phyloP scores from a whole-genome alignment of 2,113 vertebrate genomes.

The Castor canadensis region DNA sequence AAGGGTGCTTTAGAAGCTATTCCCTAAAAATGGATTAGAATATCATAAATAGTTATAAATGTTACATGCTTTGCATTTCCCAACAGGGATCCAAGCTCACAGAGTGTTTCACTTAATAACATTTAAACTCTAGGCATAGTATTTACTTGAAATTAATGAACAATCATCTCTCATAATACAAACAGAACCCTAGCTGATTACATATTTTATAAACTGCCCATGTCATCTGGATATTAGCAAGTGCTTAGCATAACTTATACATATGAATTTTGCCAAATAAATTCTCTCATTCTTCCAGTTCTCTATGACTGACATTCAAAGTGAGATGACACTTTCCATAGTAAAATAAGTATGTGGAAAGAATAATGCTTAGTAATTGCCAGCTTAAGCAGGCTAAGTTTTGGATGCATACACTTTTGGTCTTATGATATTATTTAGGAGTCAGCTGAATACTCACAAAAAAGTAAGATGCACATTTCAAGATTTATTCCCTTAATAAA shows the following conservation, averaged over 20 bases:
- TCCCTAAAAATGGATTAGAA: background rate
- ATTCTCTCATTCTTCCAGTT: background rate
- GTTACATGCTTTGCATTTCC: background rate
- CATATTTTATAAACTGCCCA: background rate
- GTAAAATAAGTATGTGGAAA: conserved; percentile 44
- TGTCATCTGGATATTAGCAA: conserved; percentile 37
- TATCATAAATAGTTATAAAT: background rate
- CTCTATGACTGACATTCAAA: conserved; percentile 40
- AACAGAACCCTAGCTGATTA: conserved; percentile 43
- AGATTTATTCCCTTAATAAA: background rate
- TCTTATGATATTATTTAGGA: background rate
- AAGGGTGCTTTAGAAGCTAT: background rate
- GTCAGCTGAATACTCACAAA: conserved; percentile 19
- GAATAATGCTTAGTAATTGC: conserved; percentile 45
- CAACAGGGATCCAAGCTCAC: background rate
- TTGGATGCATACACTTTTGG: conserved; percentile 13
- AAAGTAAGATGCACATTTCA: conserved; percentile 3
- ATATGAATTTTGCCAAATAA: conserved; percentile 31
- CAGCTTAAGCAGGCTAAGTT: conserved; percentile 24
- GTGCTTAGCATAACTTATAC: background rate
- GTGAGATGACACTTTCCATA: background rate
- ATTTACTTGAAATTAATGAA: conserved; percentile 54
- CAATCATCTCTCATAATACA: background rate
- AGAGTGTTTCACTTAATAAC: background rate
- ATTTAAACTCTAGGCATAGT: conserved; percentile 39